Evolutionary conservation across 2,797 vertebrate species (phyloP).

Genomic region (Sciurus vulgaris): DNA sequence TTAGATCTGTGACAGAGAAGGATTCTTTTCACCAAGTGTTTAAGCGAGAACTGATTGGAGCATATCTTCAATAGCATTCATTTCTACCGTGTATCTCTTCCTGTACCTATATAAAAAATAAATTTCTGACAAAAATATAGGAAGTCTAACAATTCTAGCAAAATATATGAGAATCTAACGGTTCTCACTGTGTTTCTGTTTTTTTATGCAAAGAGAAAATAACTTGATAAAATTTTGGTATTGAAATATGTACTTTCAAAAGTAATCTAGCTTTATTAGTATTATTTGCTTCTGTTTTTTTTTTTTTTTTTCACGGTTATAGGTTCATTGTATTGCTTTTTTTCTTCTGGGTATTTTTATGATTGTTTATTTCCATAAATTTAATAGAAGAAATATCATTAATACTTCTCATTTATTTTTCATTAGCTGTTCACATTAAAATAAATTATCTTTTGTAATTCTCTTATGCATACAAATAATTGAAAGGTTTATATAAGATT

Average conservation of each 20-base stretch:
- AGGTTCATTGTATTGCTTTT: background rate
- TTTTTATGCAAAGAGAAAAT: conserved; percentile 30
- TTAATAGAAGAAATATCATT: conserved; percentile 66
- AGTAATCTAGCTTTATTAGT: background rate
- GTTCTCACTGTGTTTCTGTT: background rate
- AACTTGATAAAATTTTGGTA: background rate
- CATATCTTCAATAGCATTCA: background rate
- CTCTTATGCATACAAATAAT: conserved; percentile 54
- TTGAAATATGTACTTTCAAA: conserved; percentile 43
- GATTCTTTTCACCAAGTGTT: background rate
- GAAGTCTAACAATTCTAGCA: background rate
- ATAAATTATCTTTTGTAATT: conserved; percentile 68
- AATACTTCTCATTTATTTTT: conserved; percentile 75
- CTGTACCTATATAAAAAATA: background rate
- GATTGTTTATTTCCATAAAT: conserved; percentile 52
- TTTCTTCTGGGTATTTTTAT: conserved; percentile 43
- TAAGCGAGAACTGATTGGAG: background rate
- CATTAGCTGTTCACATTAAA: conserved; percentile 68
- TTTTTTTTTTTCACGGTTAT: background rate
- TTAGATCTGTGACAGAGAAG: background rate
- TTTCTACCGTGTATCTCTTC: background rate
- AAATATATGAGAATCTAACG: background rate
- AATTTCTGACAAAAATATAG: conserved; percentile 40
- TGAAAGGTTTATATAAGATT: conserved; percentile 55
- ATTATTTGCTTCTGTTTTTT: background rate